Base-by-base conservation (phyloP, 2,797 vertebrate genomes). In the Pipistrellus kuhlii region DNA sequence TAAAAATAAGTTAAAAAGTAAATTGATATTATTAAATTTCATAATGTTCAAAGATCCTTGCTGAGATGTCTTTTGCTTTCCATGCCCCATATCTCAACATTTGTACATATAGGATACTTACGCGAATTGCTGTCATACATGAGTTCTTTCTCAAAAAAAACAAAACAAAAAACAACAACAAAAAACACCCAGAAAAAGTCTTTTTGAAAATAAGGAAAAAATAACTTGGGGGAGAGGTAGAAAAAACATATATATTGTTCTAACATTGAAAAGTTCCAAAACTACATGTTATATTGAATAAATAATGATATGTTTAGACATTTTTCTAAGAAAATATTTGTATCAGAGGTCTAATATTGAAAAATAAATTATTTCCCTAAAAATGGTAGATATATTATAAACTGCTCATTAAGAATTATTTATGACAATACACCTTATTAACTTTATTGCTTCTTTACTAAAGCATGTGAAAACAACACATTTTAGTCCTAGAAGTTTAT, bases 391-490 rank as follows among this genome's bases (percentile, higher is more conserved):
- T 5, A 78, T 18, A n/a, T 72, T 46, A 4, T 88, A 93, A 85
- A 88, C 8, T 66, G 15, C 32, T 94, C 8, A 80, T 59, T 81
- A 88, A n/a, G n/a, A 90, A 72, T 59, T 62, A 14, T 64, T 94
- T 35, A 91, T 76, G 83, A 69, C 18, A 81, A 38, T 48, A 86
- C 41, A 32, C 20, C 38, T 59, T 38, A 77, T 87, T 72, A 84
- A 87, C 93, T 94, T 94, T 57, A 95, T 53, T 90, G 23, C n/a
- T 88, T 94, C 35, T 72, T 87, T 93, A 90, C 38, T 88, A 93
- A 95, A 90, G 66, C 23, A 59, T 46, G 9, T 72, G 81, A 92
- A 94, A 94, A 81, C 38, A 76, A 72, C n/a, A 72, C 1, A 95
- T 18, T 86, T 89, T 91, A 82, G n/a, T 87, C 10, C 11, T 85